Evolutionary conservation across 2,113 vertebrate species (phyloP).

Genomic region (Syngnathus typhle): DNA sequence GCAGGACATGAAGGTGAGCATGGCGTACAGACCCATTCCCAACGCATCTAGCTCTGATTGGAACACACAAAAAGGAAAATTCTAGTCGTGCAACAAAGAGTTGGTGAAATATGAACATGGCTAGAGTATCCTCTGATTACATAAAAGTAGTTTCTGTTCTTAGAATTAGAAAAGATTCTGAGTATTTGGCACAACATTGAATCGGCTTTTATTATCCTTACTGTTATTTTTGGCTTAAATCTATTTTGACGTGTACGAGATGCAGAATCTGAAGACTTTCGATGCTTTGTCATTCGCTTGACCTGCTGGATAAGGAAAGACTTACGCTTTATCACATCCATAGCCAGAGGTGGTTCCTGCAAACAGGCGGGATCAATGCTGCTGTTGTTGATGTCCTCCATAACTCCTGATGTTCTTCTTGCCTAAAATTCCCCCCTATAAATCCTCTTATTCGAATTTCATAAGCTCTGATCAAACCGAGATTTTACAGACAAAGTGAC

Average conservation of each 20-base stretch:
- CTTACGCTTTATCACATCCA: conserved; percentile 67
- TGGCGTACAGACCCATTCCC: conserved; percentile 68
- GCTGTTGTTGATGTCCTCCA: conserved; percentile 59
- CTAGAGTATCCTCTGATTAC: neutral
- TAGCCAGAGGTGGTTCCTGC: conserved; percentile 61
- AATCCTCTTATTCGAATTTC: neutral
- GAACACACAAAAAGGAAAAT: neutral
- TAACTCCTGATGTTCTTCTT: conserved; percentile 13
- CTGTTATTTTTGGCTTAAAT: neutral
- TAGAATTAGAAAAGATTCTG: neutral
- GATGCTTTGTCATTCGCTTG: neutral
- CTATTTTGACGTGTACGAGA: neutral
- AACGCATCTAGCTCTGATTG: conserved; percentile 72
- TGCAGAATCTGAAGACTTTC: neutral
- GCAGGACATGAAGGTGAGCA: conserved; percentile 77
- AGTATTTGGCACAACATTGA: neutral
- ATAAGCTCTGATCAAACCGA: neutral
- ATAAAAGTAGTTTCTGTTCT: neutral
- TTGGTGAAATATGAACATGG: neutral
- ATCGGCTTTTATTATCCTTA: neutral
- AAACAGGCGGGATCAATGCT: conserved; percentile 69
- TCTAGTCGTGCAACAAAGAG: neutral
- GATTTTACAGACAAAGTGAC: neutral
- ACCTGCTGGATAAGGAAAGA: conserved; percentile 24
- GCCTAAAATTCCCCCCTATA: neutral